Conservation (phyloP, 1,140 invertebrate genomes). For the Drosophila setifemur region DNA sequence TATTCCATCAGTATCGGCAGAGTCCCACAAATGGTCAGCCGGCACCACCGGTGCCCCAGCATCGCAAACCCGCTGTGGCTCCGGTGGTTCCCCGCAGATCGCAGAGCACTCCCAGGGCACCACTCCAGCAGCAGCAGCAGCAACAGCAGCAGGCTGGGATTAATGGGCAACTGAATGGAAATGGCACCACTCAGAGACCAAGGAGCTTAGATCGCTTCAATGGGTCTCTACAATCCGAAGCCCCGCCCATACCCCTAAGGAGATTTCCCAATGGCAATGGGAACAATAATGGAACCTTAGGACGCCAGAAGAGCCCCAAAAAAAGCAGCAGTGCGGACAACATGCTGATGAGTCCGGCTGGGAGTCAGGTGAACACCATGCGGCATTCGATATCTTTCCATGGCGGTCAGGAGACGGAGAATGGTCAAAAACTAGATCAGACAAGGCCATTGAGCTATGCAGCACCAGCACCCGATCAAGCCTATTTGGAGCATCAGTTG, state of each 20-base stretch:
- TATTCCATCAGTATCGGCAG: slow-evolving; percentile 75
- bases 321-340: slow-evolving; percentile 65
- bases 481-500: slow-evolving; percentile 78
- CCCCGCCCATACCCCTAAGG: slow-evolving; percentile 70
- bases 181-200: slow-evolving; percentile 61
- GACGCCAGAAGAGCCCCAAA: slow-evolving; percentile 49
- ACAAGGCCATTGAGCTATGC: slow-evolving; percentile 76
- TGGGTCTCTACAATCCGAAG: slow-evolving; percentile 36
- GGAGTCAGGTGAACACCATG: slow-evolving; percentile 49
- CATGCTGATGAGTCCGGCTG: slow-evolving; percentile 38
- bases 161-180: slow-evolving; percentile 65
- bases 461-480: slow-evolving; percentile 71
- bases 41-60: slow-evolving; percentile 50
- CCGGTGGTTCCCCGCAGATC: slow-evolving; percentile 74
- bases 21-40: slow-evolving; percentile 66
- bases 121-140: slow-evolving; percentile 50
- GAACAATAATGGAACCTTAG: slow-evolving; percentile 34
- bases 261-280: slow-evolving; percentile 60
- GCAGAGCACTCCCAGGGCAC: slow-evolving; percentile 71
- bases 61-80: slow-evolving; percentile 40
- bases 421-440: slow-evolving; percentile 20
- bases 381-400: slow-evolving; percentile 79
- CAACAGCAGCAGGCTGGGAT: slow-evolving; percentile 27
- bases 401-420: slow-evolving; percentile 37
- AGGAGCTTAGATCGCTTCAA: slow-evolving; percentile 78